These are phyloP conservation scores for Potorous gilbertii DNA, from an alignment of 2,797 vertebrate species.

Conservation along the genomic window DNA sequence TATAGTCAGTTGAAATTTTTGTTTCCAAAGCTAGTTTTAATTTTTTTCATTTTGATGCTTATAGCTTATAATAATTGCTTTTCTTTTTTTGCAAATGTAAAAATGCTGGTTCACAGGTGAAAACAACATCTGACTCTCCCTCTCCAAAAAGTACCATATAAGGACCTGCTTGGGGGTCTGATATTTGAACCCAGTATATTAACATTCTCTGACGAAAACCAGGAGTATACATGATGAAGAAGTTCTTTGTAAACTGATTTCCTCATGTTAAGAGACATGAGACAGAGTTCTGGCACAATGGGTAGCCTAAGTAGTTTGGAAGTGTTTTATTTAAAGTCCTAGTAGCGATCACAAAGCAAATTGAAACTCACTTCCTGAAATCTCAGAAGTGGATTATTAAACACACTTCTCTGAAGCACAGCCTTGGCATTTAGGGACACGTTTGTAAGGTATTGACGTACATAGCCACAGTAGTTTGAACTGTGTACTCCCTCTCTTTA, in stretches of 20 bases:
- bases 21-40: constrained; percentile 39
- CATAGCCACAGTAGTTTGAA: constrained; percentile 9
- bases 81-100: constrained; percentile 2
- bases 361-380: constrained; percentile 32
- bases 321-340: constrained; percentile 28
- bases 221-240: background rate
- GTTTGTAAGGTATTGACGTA: constrained; percentile 21
- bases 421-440: constrained; percentile 1
- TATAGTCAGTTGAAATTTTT: constrained; percentile 8
- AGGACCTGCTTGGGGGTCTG: constrained; percentile 8
- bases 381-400: constrained; percentile 16
- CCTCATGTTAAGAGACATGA: constrained; percentile 44
- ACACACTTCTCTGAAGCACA: constrained; percentile 33
- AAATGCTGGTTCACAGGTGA: constrained; percentile 45
- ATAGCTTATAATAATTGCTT: background rate
- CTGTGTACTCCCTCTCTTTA: constrained; percentile 10
- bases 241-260: constrained; percentile 28
- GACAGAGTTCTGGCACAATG: background rate
- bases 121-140: constrained; percentile 1
- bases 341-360: constrained; percentile 25
- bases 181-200: constrained; percentile 42
- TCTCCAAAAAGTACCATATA: constrained; percentile 23
- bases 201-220: constrained; percentile 39
- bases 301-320: constrained; percentile 8
- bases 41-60: constrained; percentile 4